A percentile compares a stretch with the other conserved stretches of the same genome.
Evolutionary conservation across 2,888 invertebrate species (phyloP).

Genomic region (Cerceris rybyensis): DNA sequence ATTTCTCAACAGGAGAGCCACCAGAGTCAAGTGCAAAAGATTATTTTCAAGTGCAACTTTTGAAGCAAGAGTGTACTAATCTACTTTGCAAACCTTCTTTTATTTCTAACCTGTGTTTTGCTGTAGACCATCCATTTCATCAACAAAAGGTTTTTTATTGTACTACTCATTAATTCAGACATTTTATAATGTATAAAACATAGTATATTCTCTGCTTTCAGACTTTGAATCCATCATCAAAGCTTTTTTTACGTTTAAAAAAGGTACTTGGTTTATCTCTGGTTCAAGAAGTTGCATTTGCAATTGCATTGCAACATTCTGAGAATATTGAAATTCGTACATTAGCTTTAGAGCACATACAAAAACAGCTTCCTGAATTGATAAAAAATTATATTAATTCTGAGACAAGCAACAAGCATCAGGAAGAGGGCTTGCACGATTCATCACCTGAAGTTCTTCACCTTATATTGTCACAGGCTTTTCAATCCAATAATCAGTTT

Average conservation of each 20-base stretch:
- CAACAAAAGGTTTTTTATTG: slow-evolving; percentile 86
- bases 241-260: slow-evolving; percentile 92
- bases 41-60: slow-evolving; percentile 87
- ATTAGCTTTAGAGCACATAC: slow-evolving; percentile 90
- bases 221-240: slow-evolving; percentile 90
- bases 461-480: slow-evolving; percentile 87
- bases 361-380: slow-evolving; percentile 91
- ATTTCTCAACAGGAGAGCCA: slow-evolving; percentile 88
- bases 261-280: slow-evolving; percentile 93
- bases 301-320: slow-evolving; percentile 92
- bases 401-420: slow-evolving; percentile 87
- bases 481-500: slow-evolving; percentile 83
- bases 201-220: slow-evolving; percentile 79
- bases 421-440: slow-evolving; percentile 94
- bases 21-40: slow-evolving; percentile 83
- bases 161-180: slow-evolving; percentile 37
- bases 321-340: slow-evolving; percentile 89
- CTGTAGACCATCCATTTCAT: slow-evolving; percentile 91
- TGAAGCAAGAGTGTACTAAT: slow-evolving; percentile 90
- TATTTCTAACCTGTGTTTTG: slow-evolving; percentile 93
- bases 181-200: slow-evolving; percentile 19
- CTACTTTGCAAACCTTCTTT: slow-evolving; percentile 93
- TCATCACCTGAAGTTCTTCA: slow-evolving; percentile 95
- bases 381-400: slow-evolving; percentile 92
- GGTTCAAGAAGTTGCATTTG: slow-evolving; percentile 95